Base-by-base conservation (phyloP, 1,140 invertebrate species). In the Colletes gigas region DNA sequence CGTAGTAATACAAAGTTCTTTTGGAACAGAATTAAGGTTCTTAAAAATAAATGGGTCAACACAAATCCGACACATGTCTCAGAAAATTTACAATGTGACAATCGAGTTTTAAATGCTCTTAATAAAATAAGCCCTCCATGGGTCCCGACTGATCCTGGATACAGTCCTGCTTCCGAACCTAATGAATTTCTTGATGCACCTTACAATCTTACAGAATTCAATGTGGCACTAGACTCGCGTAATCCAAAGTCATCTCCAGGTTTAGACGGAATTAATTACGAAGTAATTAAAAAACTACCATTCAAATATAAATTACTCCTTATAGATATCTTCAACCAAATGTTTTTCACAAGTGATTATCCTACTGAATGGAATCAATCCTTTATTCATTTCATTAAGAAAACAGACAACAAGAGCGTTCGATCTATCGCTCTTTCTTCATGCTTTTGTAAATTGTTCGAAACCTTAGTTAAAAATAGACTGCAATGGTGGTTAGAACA, bases 1-100 rank as follows among this genome's bases (percentile, higher is more conserved):
- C n/a, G n/a, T n/a, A n/a, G n/a, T n/a, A n/a, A n/a, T n/a, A 74
- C 15, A 47, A 74, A 65, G 54, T 74, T 52, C 12, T 10, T 19
- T 9, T 74, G 60, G 60, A 74, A 55, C 4, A 74, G n/a, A 65
- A 63, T 12, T 54, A 65, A 74, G 54, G 41, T 74, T n/a, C 21
- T 63, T 41, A 74, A 74, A 65, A 74, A 74, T 30, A 74, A 74
- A 65, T 74, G 39, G 62, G 17, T n/a, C n/a, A n/a, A 41, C 15
- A 12, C 7, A 44, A 65, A 5, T 8, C 17, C 9, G 8, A 47
- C 4, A 12, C 4, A 54, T 15, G 62, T 47, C 4, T 7, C 15
- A 17, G 39, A 17, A 65, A 65, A 65, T 44, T n/a, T 65, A 44
- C 39, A 65, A 47, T 5, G 3, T 65, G 39, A 65, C 1, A 65